phyloP scores from a whole-genome alignment of 2,797 vertebrate species.

The Ispidina picta region DNA sequence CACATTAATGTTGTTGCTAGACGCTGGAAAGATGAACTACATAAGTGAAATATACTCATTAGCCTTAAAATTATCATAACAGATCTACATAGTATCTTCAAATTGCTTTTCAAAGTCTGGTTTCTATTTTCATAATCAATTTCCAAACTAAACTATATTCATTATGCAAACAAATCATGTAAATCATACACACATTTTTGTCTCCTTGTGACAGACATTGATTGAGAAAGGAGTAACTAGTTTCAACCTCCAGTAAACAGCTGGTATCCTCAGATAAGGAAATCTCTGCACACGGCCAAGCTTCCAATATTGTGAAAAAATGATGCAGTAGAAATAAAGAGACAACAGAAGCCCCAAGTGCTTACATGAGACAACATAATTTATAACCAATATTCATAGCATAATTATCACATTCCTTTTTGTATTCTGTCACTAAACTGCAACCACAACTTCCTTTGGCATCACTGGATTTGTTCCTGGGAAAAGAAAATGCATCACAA shows the following conservation, averaged over 20 bases:
- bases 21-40: constrained; percentile 71
- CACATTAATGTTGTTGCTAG: constrained; percentile 69
- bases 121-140: constrained; percentile 79
- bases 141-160: constrained; percentile 73
- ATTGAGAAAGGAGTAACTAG: constrained; percentile 79
- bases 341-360: constrained; percentile 65
- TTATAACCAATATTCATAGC: constrained; percentile 71
- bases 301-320: constrained; percentile 70
- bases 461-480: background rate
- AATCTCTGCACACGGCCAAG: constrained; percentile 71
- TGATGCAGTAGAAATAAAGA: constrained; percentile 52
- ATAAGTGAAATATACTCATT: constrained; percentile 74
- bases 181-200: constrained; percentile 78
- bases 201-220: constrained; percentile 76
- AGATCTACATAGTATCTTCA: constrained; percentile 67
- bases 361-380: constrained; percentile 70
- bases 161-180: constrained; percentile 78
- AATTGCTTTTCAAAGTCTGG: constrained; percentile 76
- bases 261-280: constrained; percentile 82
- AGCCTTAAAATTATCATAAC: constrained; percentile 73
- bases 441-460: constrained; percentile 14
- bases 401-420: constrained; percentile 64
- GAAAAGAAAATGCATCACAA: constrained; percentile 37
- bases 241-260: constrained; percentile 78
- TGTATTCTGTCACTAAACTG: constrained; percentile 38